Evolutionary conservation across 2,888 invertebrate genomes (phyloP).

Genomic region (Stegana nigrithorax): DNA sequence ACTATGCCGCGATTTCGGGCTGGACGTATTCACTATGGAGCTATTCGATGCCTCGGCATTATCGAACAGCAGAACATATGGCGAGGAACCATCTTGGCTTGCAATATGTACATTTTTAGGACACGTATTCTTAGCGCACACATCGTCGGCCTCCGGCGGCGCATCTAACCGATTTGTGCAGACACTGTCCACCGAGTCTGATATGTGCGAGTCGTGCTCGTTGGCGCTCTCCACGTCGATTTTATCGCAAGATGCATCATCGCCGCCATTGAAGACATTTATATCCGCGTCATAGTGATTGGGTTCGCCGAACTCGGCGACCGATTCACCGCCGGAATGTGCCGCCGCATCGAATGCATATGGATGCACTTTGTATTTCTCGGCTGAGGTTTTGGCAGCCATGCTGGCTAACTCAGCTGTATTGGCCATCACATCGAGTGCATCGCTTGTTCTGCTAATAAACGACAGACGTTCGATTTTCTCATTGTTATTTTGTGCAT

Average conservation of each 20-base stretch:
- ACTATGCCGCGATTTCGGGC: constrained; percentile 45
- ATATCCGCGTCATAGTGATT: constrained; percentile 38
- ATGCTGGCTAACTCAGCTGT: not conserved
- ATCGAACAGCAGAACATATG: constrained; percentile 59
- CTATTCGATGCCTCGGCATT: constrained; percentile 59
- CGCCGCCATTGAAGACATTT: constrained; percentile 53
- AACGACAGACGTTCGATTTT: constrained; percentile 65
- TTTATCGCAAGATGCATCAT: constrained; percentile 66
- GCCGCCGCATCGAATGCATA: constrained; percentile 42
- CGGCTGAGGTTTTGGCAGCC: constrained; percentile 26
- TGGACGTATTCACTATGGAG: constrained; percentile 52
- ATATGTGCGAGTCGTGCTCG: constrained; percentile 66
- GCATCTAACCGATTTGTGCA: constrained; percentile 58
- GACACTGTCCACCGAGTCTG: constrained; percentile 65
- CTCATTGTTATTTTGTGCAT: constrained; percentile 57
- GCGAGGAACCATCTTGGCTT: constrained; percentile 42
- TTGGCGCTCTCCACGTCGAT: constrained; percentile 68
- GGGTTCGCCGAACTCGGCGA: constrained; percentile 37
- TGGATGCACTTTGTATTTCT: constrained; percentile 52
- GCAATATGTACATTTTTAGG: constrained; percentile 21
- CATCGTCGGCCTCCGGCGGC: constrained; percentile 40
- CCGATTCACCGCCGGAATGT: constrained; percentile 30
- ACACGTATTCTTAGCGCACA: not conserved
- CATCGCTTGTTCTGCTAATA: constrained; percentile 51
- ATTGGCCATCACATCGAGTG: constrained; percentile 36